These are phyloP conservation scores for Acestrorhynchus altus DNA, from an alignment of 2,797 vertebrate species.

Conservation along the genomic window DNA sequence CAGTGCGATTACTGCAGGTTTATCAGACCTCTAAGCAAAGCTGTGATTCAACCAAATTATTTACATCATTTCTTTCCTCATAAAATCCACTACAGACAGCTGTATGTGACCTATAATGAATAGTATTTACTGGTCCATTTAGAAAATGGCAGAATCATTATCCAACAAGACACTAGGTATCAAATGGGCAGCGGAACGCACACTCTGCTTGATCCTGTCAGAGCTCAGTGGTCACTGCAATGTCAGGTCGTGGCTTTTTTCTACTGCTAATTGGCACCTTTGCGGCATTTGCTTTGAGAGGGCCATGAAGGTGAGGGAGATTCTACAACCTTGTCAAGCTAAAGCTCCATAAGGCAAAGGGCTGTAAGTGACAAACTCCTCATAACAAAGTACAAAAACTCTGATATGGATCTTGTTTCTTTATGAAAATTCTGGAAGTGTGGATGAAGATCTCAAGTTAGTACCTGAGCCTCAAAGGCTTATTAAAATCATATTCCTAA, in stretches of 20 bases:
- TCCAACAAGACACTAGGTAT: conserved; percentile 35
- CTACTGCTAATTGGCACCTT: conserved; percentile 54
- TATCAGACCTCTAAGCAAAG: neutral
- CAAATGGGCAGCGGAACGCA: conserved; percentile 12
- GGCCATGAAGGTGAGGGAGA: conserved; percentile 40
- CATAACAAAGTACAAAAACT: neutral
- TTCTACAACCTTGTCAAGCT: conserved; percentile 56
- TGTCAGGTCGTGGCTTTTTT: conserved; percentile 46
- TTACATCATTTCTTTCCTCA: neutral
- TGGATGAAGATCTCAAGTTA: neutral
- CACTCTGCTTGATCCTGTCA: conserved; percentile 40
- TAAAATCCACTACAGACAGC: neutral
- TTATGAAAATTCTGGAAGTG: no score
- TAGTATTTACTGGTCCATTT: conserved; percentile 3
- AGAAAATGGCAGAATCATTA: conserved; percentile 27
- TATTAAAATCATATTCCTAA: no score
- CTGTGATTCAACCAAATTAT: neutral
- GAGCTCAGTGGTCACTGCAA: conserved; percentile 51
- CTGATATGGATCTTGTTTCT: neutral
- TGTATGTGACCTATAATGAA: neutral
- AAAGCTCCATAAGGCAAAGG: conserved; percentile 28
- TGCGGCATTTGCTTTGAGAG: conserved; percentile 50
- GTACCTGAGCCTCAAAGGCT: neutral
- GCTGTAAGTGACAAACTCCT: conserved; percentile 19
- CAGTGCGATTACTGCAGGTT: neutral